A percentile compares a stretch with the other conserved stretches of the same genome.
phyloP scores from a whole-genome alignment of 2,113 vertebrate species.

The Rattus norvegicus region DNA sequence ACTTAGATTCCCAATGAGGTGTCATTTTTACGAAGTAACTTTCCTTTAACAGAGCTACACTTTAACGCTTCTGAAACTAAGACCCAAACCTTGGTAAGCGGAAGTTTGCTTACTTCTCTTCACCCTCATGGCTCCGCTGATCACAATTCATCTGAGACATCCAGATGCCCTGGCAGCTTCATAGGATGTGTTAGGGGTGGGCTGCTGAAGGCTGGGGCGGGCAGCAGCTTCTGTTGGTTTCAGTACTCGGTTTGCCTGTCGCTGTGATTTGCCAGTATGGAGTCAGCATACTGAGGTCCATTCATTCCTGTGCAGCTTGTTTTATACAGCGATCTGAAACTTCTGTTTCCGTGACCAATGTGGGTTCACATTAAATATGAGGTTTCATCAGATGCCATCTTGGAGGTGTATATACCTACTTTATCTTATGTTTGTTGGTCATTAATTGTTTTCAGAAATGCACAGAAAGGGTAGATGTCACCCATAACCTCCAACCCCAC shows the following conservation, averaged over 20 bases:
- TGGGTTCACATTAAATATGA: background rate
- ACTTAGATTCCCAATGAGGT: background rate
- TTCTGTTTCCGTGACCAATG: background rate
- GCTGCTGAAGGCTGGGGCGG: background rate
- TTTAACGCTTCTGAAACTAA: constrained; percentile 78
- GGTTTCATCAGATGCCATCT: background rate
- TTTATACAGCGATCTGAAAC: background rate
- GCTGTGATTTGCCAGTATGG: constrained; percentile 51
- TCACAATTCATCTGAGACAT: constrained; percentile 46
- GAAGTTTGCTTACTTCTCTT: constrained; percentile 64
- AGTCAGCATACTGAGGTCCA: background rate
- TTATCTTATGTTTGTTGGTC: background rate
- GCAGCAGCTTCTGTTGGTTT: background rate
- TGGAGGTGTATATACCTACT: background rate
- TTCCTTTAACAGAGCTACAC: constrained; percentile 73
- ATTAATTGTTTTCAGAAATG: constrained; percentile 22
- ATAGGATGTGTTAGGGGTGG: background rate
- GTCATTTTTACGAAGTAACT: constrained; percentile 71
- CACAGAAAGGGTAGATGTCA: background rate
- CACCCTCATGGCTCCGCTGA: constrained; percentile 16
- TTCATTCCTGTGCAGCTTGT: background rate
- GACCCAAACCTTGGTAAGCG: constrained; percentile 63
- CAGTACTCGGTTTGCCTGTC: background rate
- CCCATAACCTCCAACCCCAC: background rate
- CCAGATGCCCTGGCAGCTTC: background rate